phyloP scores from a whole-genome alignment of 2,113 vertebrate genomes.

The Ranitomeya imitator region DNA sequence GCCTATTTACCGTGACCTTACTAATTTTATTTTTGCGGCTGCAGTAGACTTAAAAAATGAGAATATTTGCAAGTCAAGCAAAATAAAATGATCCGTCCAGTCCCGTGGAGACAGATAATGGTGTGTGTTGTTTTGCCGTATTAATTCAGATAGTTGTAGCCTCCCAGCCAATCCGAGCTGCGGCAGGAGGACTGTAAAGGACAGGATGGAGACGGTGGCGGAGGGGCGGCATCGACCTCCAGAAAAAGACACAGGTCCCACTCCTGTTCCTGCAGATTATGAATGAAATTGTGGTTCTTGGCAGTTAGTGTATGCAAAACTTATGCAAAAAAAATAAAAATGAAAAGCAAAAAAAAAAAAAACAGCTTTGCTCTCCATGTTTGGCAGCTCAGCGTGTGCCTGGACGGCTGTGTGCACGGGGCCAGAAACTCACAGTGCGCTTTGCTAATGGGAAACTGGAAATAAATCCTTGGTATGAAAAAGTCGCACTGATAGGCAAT shows the following conservation, averaged over 20 bases:
- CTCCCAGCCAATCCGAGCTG: background rate
- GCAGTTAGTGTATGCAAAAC: background rate
- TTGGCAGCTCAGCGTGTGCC: slow-evolving; percentile 30
- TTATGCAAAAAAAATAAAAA: background rate
- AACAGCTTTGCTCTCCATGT: background rate
- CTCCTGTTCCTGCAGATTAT: background rate
- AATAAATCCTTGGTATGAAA: background rate
- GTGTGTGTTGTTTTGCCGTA: slow-evolving; percentile 20
- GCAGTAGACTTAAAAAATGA: slow-evolving; percentile 3
- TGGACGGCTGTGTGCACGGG: background rate
- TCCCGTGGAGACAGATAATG: slow-evolving; percentile 33
- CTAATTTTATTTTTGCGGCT: background rate
- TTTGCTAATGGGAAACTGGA: background rate
- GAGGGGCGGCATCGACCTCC: background rate
- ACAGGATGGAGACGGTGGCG: background rate
- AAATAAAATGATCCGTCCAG: slow-evolving; percentile 22
- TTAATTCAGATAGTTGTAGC: slow-evolving; percentile 18
- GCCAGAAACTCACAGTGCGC: background rate
- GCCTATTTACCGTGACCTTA: background rate
- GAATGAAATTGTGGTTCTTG: background rate
- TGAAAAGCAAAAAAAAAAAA: background rate
- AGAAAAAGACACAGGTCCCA: background rate
- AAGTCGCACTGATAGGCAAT: background rate
- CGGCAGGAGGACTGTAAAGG: background rate
- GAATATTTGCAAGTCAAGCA: slow-evolving; percentile 20